phyloP scores from a whole-genome alignment of 2,888 invertebrate genomes.

The Hipparchia sbordonii region DNA sequence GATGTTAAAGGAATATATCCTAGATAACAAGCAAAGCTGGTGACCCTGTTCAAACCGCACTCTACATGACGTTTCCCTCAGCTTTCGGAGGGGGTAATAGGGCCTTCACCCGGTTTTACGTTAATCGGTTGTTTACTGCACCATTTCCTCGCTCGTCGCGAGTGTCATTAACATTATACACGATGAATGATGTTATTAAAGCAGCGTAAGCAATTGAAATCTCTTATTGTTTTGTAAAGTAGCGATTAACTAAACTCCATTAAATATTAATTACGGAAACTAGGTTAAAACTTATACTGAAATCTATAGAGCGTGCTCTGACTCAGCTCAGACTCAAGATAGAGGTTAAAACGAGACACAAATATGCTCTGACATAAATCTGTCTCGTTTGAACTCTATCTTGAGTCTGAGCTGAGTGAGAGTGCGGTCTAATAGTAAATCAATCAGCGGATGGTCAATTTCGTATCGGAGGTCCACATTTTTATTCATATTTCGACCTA shows the following conservation, averaged over 20 bases:
- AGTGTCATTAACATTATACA: constrained; percentile 10
- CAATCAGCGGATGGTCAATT: too few relatives aligned
- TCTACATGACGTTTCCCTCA: constrained; percentile 11
- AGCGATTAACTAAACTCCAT: background rate
- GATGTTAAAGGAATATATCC: background rate
- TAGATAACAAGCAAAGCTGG: background rate
- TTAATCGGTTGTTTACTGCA: constrained; percentile 21
- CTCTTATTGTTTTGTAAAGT: background rate
- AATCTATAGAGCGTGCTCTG: too few relatives aligned
- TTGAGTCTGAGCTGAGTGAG: too few relatives aligned
- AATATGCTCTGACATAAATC: too few relatives aligned
- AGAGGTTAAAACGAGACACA: too few relatives aligned
- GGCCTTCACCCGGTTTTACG: constrained; percentile 16
- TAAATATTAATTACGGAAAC: too few relatives aligned
- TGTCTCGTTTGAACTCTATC: too few relatives aligned
- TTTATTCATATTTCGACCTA: too few relatives aligned
- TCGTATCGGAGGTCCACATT: too few relatives aligned
- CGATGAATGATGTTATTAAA: constrained; percentile 17
- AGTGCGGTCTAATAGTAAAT: too few relatives aligned
- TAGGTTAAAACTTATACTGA: too few relatives aligned
- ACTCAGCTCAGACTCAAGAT: too few relatives aligned
- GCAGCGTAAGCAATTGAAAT: background rate
- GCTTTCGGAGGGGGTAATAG: constrained; percentile 12
- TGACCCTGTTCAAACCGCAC: constrained; percentile 8
- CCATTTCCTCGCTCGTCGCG: constrained; percentile 15